Evolutionary conservation across 2,888 invertebrate species (phyloP), one percentile per base, ranked within the genome.

Genomic region (Entomobrya multifasciata): DNA sequence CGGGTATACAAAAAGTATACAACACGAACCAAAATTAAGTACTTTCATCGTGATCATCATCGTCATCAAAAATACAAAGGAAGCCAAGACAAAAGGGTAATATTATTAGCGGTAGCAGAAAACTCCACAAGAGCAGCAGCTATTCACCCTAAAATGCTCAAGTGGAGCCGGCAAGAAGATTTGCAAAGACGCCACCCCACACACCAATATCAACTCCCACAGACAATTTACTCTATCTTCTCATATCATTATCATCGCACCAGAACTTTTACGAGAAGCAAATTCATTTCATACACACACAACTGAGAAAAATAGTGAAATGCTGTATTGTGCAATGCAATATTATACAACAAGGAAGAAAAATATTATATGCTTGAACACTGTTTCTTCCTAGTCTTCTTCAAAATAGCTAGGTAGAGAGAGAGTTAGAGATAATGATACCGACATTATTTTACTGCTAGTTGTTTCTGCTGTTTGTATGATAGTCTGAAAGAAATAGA

Each of bases 141-240:
- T 65, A 65, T 65, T 65, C 65, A 65, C 65, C 65, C 65, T 44
- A 77, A 41, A 60, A 77, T 72, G 44, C 13, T 55, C 20, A 55
- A 62, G 72, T 60, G 62, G 65, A 74, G 74, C 82, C 74, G 76
- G 74, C 60, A 60, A 44, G 30, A 67, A 81, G 70, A 82, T 74
- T 82, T 36, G 60, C 74, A 62, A 80, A 36, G 60, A 76, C 82
- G 74, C 82, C 74, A 83, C 82, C 65, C 74, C 74, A 83, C 60
- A 83, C 62, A 25, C 82, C 47, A 83, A 74, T 72, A 72, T 72
- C 81, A 83, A 83, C 82, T 83, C 82, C 82, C 82, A 83, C 74
- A 74, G 82, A 74, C 74, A 81, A 81, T 83, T 74, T 79, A 52
- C 79, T 65, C 47, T 65, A 65, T 60, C 65, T 65, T 65, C 20